phyloP scores from a whole-genome alignment of 2,888 invertebrate genomes.

The Trichacis sp. region DNA sequence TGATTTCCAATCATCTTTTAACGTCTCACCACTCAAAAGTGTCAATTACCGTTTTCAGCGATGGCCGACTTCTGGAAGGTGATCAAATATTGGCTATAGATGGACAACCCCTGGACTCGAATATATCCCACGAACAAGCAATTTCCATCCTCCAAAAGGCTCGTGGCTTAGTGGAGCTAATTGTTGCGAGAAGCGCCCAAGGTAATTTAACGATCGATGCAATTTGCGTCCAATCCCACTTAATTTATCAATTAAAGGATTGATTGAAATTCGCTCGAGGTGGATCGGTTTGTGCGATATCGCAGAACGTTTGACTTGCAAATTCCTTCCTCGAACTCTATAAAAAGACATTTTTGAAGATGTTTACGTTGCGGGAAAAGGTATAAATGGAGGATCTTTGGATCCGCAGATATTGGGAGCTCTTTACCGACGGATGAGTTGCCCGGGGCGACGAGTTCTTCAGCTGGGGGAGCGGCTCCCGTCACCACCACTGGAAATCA shows the following conservation, averaged over 20 bases:
- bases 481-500: constrained; percentile 63
- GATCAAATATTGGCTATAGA: constrained; percentile 89
- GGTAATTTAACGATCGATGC: constrained; percentile 53
- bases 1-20: no score
- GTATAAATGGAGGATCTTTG: no score
- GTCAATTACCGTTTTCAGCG: constrained; percentile 69
- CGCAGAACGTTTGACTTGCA: no score
- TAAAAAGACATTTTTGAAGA: no score
- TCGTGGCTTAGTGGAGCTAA: constrained; percentile 78
- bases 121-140: constrained; percentile 87
- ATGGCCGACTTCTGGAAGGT: constrained; percentile 79
- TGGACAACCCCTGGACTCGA: constrained; percentile 81
- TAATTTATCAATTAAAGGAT: neutral
- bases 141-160: constrained; percentile 82
- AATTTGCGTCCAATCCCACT: neutral
- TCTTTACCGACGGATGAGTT: constrained; percentile 65
- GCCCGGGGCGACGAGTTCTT: constrained; percentile 62
- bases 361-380: no score
- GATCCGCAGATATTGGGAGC: constrained; percentile 57
- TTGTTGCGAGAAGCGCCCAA: constrained; percentile 74
- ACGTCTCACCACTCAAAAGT: no score
- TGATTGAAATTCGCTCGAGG: neutral
- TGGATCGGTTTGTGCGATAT: no score
- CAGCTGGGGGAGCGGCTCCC: constrained; percentile 59
- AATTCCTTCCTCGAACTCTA: no score